Evolutionary conservation across 2,797 vertebrate genomes (phyloP).

Genomic region (Orestias chungarensis): DNA sequence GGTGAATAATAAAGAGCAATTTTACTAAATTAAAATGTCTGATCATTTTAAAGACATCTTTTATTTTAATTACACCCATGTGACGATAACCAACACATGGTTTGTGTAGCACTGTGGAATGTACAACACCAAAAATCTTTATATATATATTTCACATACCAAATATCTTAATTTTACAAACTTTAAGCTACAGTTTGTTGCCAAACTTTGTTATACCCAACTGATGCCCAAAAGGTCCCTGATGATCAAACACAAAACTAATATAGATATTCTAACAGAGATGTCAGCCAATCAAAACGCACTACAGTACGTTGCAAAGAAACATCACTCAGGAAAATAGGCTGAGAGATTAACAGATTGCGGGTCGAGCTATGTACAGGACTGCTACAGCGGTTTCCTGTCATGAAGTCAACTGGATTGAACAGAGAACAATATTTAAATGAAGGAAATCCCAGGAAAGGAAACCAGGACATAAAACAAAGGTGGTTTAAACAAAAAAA

Average conservation of each 20-base stretch:
- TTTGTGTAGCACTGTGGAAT: neutral
- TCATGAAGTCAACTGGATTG: slow-evolving; percentile 61
- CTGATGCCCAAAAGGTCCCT: slow-evolving; percentile 11
- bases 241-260: slow-evolving; percentile 33
- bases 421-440: neutral
- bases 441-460: neutral
- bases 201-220: neutral
- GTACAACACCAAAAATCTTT: neutral
- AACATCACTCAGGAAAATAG: slow-evolving; percentile 43
- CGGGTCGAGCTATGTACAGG: slow-evolving; percentile 42
- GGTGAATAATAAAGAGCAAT: neutral
- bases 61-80: neutral
- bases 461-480: neutral
- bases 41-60: neutral
- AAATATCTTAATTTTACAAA: neutral
- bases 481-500: neutral
- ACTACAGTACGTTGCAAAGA: slow-evolving; percentile 8
- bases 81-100: no score
- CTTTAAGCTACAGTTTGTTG: neutral
- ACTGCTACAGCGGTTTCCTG: slow-evolving; percentile 54
- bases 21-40: neutral
- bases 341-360: slow-evolving; percentile 40
- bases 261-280: slow-evolving; percentile 44
- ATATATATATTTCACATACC: neutral
- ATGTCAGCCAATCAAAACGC: slow-evolving; percentile 24